Percentiles rank a stretch among this genome's conserved stretches.
phyloP scores from a whole-genome alignment of 2,888 invertebrate species.

The Caenorhabditis zanzibari region DNA sequence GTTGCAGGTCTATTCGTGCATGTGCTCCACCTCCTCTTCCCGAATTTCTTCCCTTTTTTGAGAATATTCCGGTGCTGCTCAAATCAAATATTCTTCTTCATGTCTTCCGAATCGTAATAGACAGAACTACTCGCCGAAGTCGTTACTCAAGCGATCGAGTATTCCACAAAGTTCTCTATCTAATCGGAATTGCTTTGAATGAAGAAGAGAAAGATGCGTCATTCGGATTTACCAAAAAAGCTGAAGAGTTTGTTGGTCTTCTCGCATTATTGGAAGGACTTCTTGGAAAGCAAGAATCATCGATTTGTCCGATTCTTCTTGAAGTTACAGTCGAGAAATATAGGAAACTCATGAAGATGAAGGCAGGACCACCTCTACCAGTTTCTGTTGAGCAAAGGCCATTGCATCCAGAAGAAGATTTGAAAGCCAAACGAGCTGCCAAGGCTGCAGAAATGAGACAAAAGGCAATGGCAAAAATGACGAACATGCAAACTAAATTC shows the following conservation, averaged over 20 bases:
- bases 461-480: constrained; percentile 75
- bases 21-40: constrained; percentile 80
- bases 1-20: constrained; percentile 71
- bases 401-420: constrained; percentile 44
- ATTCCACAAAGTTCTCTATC: constrained; percentile 78
- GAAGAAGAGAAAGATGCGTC: constrained; percentile 72
- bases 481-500: constrained; percentile 69
- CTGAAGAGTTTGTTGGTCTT: constrained; percentile 64
- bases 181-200: constrained; percentile 79
- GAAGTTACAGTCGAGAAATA: constrained; percentile 73
- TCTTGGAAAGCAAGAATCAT: constrained; percentile 69
- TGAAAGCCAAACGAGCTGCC: constrained; percentile 69
- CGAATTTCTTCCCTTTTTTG: constrained; percentile 76
- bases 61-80: constrained; percentile 65
- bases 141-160: constrained; percentile 80
- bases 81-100: constrained; percentile 71
- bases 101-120: constrained; percentile 72
- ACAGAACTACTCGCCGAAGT: constrained; percentile 74
- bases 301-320: constrained; percentile 69
- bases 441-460: constrained; percentile 76
- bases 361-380: constrained; percentile 29
- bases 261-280: constrained; percentile 68
- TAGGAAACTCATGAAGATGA: constrained; percentile 63
- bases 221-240: constrained; percentile 75
- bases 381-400: constrained; percentile 1